These are phyloP conservation scores for Diadema setosum DNA, from an alignment of 35 echinoderm and acorn worm species.

Conservation along the genomic window DNA sequence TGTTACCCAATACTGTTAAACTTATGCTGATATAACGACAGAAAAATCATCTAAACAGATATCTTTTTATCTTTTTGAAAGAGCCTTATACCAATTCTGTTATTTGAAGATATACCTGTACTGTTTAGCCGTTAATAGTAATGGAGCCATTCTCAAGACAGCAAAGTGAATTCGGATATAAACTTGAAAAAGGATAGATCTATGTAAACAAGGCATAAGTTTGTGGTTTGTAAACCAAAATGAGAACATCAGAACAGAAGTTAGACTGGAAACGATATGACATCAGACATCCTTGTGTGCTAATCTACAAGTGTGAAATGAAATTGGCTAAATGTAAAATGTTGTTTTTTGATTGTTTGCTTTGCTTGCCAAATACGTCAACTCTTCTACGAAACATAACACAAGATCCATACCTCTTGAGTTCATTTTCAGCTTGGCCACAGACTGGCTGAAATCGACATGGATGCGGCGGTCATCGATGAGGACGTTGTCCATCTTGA, in stretches of 20 bases:
- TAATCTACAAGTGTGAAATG: background rate
- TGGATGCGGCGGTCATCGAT: constrained; percentile 96
- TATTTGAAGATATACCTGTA: too few relatives aligned
- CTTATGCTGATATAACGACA: too few relatives aligned
- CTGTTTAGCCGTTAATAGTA: too few relatives aligned
- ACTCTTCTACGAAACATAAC: background rate
- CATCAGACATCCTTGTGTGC: background rate
- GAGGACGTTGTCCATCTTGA: constrained; percentile 99
- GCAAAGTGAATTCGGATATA: too few relatives aligned
- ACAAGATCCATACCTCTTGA: constrained; percentile 60
- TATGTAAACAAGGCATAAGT: too few relatives aligned
- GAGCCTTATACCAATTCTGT: too few relatives aligned
- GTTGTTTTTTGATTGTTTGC: background rate
- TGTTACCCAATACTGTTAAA: too few relatives aligned
- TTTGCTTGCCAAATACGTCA: background rate
- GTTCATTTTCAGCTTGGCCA: constrained; percentile 78
- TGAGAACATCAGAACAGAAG: background rate
- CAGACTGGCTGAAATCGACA: constrained; percentile 99
- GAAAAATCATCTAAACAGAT: too few relatives aligned
- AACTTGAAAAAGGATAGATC: too few relatives aligned
- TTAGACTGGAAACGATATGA: background rate
- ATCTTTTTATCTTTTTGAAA: too few relatives aligned
- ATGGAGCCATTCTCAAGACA: too few relatives aligned
- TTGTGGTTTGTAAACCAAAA: background rate
- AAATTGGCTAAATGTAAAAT: background rate